A percentile compares a stretch with the other conserved stretches of the same genome.
Evolutionary conservation across 23 tunicate genomes (phyloP).

Genomic region (Phallusia fumigata): DNA sequence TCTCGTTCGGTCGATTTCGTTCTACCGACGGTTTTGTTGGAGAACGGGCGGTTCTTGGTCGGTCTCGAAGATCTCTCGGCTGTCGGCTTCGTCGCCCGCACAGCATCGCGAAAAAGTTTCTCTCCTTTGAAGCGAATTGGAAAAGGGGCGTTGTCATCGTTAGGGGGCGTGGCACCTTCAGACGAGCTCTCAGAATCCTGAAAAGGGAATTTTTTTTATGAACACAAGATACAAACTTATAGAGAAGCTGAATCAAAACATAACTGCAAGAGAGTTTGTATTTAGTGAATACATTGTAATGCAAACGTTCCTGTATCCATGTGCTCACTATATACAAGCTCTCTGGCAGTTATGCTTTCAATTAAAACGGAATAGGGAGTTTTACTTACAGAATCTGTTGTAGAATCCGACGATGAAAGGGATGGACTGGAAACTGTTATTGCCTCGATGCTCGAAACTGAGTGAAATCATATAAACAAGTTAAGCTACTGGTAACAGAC

Average conservation of each 20-base stretch:
- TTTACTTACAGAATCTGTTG: background rate
- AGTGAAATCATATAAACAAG: no score
- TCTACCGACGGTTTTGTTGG: background rate
- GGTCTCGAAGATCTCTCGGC: background rate
- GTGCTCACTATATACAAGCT: no score
- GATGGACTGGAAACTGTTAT: background rate
- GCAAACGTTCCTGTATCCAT: no score
- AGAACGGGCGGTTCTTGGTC: background rate
- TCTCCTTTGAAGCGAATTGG: background rate
- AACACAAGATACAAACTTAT: no score
- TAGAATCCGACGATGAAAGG: constrained; percentile 7
- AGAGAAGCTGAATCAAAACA: no score
- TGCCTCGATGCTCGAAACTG: constrained; percentile 19
- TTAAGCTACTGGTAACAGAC: no score
- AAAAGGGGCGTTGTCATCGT: background rate
- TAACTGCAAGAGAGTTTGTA: no score
- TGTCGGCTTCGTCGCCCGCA: background rate
- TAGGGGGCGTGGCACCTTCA: background rate
- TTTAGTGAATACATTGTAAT: no score
- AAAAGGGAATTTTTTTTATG: background rate
- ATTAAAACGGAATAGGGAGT: background rate
- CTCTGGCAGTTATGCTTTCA: no score
- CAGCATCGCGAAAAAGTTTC: background rate
- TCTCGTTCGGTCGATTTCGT: background rate
- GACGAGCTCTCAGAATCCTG: background rate